Evolutionary conservation across 2,888 invertebrate genomes (phyloP).

Genomic region (Podotricha telesiphe): DNA sequence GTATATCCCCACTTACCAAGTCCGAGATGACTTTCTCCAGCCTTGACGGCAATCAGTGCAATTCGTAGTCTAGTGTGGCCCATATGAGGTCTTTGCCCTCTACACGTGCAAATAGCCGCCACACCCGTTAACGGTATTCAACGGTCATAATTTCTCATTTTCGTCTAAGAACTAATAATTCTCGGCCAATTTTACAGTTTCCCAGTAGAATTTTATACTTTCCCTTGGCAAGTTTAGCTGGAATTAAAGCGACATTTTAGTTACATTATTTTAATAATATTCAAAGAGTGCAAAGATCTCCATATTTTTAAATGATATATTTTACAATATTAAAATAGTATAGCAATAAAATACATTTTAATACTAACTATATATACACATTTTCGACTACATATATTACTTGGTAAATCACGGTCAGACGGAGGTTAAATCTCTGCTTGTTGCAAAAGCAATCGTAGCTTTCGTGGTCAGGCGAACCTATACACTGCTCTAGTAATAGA

Average conservation of each 20-base stretch:
- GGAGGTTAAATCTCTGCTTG: conserved; percentile 40
- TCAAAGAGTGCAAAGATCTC: no score
- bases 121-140: conserved; percentile 68
- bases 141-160: conserved; percentile 53
- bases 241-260: no score
- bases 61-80: conserved; percentile 52
- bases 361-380: background rate
- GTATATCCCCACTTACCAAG: conserved; percentile 16
- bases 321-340: no score
- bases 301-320: no score
- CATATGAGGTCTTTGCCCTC: conserved; percentile 64
- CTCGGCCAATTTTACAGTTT: conserved; percentile 37
- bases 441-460: conserved; percentile 44
- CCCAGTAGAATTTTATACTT: background rate
- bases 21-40: conserved; percentile 42
- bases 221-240: background rate
- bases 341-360: no score
- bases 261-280: no score
- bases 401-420: conserved; percentile 31
- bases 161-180: conserved; percentile 42
- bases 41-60: conserved; percentile 40
- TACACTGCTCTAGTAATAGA: conserved; percentile 41
- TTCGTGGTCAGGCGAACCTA: conserved; percentile 42
- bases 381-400: background rate
- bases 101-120: conserved; percentile 66